A percentile compares a stretch with the other conserved stretches of the same genome.
Conservation (phyloP, 2,113 vertebrate species). For the Oryzias javanicus region DNA sequence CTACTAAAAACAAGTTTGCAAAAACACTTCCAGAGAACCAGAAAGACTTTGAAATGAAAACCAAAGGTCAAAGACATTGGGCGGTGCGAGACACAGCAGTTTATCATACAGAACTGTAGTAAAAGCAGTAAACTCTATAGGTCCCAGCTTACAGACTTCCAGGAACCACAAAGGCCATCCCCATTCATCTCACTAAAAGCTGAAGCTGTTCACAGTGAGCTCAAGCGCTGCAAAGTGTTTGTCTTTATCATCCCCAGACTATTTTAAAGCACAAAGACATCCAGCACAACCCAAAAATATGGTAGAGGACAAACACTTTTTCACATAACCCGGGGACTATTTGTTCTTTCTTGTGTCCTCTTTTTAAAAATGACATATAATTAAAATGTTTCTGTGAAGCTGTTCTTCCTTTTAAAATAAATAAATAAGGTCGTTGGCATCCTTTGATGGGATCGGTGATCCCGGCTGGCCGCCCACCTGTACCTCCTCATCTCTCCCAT, state of each 20-base stretch:
- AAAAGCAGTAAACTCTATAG: constrained; percentile 63
- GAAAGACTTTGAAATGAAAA: constrained; percentile 13
- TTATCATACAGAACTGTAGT: constrained; percentile 51
- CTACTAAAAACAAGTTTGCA: constrained; percentile 7
- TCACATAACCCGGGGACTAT: not conserved
- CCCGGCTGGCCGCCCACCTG: constrained; percentile 45
- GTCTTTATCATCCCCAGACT: constrained; percentile 38
- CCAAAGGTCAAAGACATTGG: constrained; percentile 29
- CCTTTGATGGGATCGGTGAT: constrained; percentile 44
- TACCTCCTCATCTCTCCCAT: constrained; percentile 19
- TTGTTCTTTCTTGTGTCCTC: not conserved
- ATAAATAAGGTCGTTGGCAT: constrained; percentile 33
- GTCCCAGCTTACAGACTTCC: constrained; percentile 60
- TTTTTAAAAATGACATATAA: not conserved
- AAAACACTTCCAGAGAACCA: constrained; percentile 7
- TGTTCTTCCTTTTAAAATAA: not conserved
- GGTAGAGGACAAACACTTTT: not conserved
- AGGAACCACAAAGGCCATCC: constrained; percentile 49
- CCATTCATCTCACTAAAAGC: constrained; percentile 66
- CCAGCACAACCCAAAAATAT: constrained; percentile 3
- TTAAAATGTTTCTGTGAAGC: not conserved
- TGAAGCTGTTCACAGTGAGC: constrained; percentile 49
- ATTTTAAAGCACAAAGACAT: constrained; percentile 20
- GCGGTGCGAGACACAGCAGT: constrained; percentile 45
- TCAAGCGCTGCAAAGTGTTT: constrained; percentile 26